phyloP scores from a whole-genome alignment of 2,888 invertebrate genomes.

The Ceratothoa steindachneri region DNA sequence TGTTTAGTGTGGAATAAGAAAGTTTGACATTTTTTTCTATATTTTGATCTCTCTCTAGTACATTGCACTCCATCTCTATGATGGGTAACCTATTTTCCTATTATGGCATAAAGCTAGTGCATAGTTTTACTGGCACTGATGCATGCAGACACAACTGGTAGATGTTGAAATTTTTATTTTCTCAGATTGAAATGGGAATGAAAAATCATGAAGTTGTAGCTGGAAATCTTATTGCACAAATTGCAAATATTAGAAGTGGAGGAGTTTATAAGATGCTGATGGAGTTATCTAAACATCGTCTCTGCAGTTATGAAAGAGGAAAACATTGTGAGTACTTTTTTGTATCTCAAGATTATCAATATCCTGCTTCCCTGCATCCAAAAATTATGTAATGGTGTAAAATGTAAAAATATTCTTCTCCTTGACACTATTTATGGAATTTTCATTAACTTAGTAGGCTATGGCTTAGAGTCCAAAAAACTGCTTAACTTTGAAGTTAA shows the following conservation, averaged over 20 bases:
- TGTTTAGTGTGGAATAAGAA: too few species aligned
- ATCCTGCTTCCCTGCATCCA: not conserved
- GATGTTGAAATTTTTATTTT: conserved; percentile 16
- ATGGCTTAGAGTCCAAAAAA: too few species aligned
- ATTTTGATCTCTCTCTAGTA: too few species aligned
- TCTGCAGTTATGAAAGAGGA: conserved; percentile 90
- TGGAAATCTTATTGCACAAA: conserved; percentile 77
- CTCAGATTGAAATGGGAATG: conserved; percentile 95
- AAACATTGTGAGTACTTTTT: conserved; percentile 65
- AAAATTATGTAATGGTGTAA: too few species aligned
- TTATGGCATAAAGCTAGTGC: not conserved
- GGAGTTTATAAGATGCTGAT: conserved; percentile 87
- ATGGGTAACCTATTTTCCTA: too few species aligned
- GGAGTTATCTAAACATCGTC: conserved; percentile 81
- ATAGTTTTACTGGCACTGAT: too few species aligned
- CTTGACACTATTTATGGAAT: too few species aligned
- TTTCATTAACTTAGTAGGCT: too few species aligned
- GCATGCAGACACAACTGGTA: conserved; percentile 19
- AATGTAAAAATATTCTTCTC: too few species aligned
- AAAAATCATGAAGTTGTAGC: conserved; percentile 98
- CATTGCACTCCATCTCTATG: too few species aligned
- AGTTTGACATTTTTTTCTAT: too few species aligned
- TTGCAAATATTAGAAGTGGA: conserved; percentile 78
- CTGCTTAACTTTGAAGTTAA: too few species aligned
- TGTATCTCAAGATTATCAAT: not conserved